Evolutionary conservation across 1,140 invertebrate species (phyloP), one percentile per base, ranked within the genome.

Genomic region (Monomorium pharaonis): DNA sequence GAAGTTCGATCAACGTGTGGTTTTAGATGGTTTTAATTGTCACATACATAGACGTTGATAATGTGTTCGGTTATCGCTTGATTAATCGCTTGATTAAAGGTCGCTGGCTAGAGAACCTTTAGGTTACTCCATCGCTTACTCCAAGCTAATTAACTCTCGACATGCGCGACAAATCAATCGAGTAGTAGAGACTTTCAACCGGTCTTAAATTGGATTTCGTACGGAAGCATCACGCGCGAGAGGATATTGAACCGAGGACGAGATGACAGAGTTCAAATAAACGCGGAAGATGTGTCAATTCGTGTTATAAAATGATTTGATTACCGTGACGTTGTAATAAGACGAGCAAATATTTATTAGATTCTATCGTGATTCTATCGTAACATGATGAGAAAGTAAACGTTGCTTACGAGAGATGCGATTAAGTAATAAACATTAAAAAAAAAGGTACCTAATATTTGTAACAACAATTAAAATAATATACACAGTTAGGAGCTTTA

Each of bases 1-100:
- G 65, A 81, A 60, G 60, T 4, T 72, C 33, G 27, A 72, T 74
- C n/a, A 58, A 83, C 37, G n/a, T 37, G 18, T 60, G 14, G n/a
- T 47, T 74, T 58, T 58, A 60, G 24, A 37, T 58, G 12, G 6
- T 44, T 37, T 60, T 54, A 33, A 14, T 56, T 21, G 10, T 72
- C 51, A n/a, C 65, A 58, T 21, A 81, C 49, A 70, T 12, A 24
- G 12, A 72, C 24, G 51, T 70, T 7, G 65, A 81, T 81, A 81
- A 81, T 44, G 78, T 60, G 78, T 60, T 27, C 27, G 21, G 51
- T 27, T 83, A 83, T 83, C 67, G 67, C 78, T 83, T 74, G 67
- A 83, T 83, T 74, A 83, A 83, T 83, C 67, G 54, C 78, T 83
- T 83, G 67, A 83, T 83, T 83, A 83, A 83, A 83, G 51, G 42